Conservation (phyloP, 2,797 vertebrate genomes). For the Apogon talboti region DNA sequence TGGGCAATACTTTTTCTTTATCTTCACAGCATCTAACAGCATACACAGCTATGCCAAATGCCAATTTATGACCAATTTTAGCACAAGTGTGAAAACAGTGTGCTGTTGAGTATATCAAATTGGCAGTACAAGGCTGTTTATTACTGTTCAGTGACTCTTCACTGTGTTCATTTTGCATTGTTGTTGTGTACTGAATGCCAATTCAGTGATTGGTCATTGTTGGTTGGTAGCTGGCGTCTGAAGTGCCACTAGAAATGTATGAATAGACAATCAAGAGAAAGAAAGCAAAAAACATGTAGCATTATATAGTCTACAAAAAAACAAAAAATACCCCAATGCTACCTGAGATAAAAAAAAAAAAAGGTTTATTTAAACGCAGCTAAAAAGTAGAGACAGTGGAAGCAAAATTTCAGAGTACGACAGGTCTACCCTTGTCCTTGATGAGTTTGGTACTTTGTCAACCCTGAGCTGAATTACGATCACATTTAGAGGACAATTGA, state of each 20-base stretch:
- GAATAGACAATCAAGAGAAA: slow-evolving; percentile 46
- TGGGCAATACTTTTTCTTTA: slow-evolving; percentile 25
- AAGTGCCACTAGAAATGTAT: slow-evolving; percentile 15
- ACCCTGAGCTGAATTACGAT: slow-evolving; percentile 50
- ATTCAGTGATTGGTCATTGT: slow-evolving; percentile 45
- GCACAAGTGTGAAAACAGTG: slow-evolving; percentile 31
- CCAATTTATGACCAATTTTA: slow-evolving; percentile 27
- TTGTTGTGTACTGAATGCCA: slow-evolving; percentile 15
- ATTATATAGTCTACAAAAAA: not conserved
- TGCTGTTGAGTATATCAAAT: slow-evolving; percentile 25
- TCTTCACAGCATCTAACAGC: slow-evolving; percentile 24
- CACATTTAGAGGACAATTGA: slow-evolving; percentile 62
- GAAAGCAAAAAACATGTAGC: not conserved
- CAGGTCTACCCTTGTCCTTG: slow-evolving; percentile 34
- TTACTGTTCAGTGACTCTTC: slow-evolving; percentile 27
- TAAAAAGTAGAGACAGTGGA: not conserved
- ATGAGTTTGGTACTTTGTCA: slow-evolving; percentile 47
- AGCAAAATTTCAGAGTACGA: slow-evolving; percentile 1
- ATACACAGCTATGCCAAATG: slow-evolving; percentile 38
- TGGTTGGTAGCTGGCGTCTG: slow-evolving; percentile 15
- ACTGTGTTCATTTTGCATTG: slow-evolving; percentile 13
- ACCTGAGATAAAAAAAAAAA: not conserved
- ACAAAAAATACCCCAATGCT: not conserved
- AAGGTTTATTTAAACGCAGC: slow-evolving; percentile 13
- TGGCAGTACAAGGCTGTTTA: slow-evolving; percentile 25